These are phyloP conservation scores for Dolichotis patagonum DNA, from an alignment of 2,113 vertebrate species.

Conservation along the genomic window DNA sequence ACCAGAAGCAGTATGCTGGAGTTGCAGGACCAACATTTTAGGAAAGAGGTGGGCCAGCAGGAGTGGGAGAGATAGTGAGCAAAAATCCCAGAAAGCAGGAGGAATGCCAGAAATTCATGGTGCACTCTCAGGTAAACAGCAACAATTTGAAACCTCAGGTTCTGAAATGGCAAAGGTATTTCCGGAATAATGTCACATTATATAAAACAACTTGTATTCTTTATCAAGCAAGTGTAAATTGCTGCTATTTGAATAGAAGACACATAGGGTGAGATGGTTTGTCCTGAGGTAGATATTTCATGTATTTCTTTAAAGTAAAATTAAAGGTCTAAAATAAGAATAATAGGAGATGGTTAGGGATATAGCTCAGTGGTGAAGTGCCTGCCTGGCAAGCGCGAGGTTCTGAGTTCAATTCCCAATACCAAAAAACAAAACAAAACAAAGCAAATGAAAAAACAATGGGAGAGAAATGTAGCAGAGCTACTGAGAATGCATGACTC, in stretches of 20 bases:
- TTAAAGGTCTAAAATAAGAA: constrained; percentile 60
- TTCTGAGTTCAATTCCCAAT: too few relatives aligned
- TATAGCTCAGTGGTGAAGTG: too few relatives aligned
- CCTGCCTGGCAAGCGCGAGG: too few relatives aligned
- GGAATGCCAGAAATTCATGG: too few relatives aligned
- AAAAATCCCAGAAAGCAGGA: background rate
- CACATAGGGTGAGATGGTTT: background rate
- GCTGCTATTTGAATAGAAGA: constrained; percentile 28
- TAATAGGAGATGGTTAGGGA: background rate
- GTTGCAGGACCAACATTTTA: accelerated
- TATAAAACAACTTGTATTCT: constrained; percentile 13
- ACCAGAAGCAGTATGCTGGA: accelerated
- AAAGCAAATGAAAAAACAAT: background rate
- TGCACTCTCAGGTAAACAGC: background rate
- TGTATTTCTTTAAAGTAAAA: constrained; percentile 48
- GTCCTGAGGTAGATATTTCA: constrained; percentile 3
- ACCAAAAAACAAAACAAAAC: too few relatives aligned
- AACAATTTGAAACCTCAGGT: background rate
- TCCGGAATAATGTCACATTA: background rate
- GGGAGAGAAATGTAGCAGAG: background rate
- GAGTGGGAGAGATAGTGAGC: background rate
- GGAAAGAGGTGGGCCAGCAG: background rate
- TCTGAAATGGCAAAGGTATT: constrained; percentile 18
- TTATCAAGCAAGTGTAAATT: constrained; percentile 32
- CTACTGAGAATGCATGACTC: background rate